These are phyloP conservation scores for Lepidotrigona ventralis DNA, from an alignment of 1,140 invertebrate species.

Conservation along the genomic window DNA sequence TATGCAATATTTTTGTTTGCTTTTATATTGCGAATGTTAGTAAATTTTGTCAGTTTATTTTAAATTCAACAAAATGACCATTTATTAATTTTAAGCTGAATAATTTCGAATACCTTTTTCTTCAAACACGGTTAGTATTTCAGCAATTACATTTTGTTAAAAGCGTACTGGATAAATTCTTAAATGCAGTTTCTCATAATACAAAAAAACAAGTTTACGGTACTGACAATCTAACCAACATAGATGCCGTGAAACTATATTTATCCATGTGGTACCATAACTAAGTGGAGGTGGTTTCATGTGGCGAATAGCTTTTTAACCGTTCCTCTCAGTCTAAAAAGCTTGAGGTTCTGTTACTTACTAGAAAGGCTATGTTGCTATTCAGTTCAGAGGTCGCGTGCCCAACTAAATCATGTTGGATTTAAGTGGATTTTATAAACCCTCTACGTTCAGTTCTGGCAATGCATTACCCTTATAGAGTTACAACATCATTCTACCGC, in stretches of 20 bases:
- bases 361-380: conserved; percentile 41
- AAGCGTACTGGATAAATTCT: not conserved
- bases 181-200: conserved; percentile 6
- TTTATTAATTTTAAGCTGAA: not conserved
- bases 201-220: not conserved
- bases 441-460: conserved; percentile 37
- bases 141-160: conserved; percentile 14
- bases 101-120: not conserved
- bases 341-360: conserved; percentile 55
- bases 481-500: conserved; percentile 52
- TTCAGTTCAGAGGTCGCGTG: conserved; percentile 38
- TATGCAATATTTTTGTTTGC: no score
- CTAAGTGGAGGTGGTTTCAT: conserved; percentile 21
- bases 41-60: no score
- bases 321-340: conserved; percentile 58
- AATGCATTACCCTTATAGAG: conserved; percentile 61
- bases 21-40: no score
- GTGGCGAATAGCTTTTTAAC: conserved; percentile 58
- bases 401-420: conserved; percentile 65
- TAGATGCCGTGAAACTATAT: not conserved
- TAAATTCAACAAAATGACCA: not conserved
- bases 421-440: conserved; percentile 67
- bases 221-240: not conserved
- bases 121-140: no score
- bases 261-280: conserved; percentile 30